Conservation (phyloP, 2,888 invertebrate species). For the Polylopha cassiicola region DNA sequence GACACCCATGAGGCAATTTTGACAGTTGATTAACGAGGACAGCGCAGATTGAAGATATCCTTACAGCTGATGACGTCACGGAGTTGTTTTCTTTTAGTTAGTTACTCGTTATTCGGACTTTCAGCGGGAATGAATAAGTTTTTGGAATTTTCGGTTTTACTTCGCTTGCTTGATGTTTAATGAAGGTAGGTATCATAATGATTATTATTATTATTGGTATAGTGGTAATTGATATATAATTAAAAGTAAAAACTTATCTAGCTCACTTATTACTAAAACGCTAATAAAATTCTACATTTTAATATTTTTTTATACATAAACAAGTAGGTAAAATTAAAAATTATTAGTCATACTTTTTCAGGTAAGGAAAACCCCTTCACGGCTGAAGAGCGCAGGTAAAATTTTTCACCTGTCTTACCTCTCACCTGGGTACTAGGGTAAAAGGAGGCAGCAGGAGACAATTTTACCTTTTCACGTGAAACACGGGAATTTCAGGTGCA, state of each 20-base stretch:
- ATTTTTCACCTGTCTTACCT: conserved; percentile 68
- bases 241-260: too few species aligned
- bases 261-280: too few species aligned
- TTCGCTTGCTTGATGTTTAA: conserved; percentile 23
- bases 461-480: conserved; percentile 45
- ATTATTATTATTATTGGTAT: too few species aligned
- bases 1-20: conserved; percentile 65
- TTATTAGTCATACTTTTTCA: too few species aligned
- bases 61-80: conserved; percentile 4
- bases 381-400: conserved; percentile 43
- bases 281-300: too few species aligned
- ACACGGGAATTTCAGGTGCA: conserved; percentile 42
- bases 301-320: too few species aligned
- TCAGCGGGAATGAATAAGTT: too few species aligned
- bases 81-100: background rate
- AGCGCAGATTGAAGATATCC: conserved; percentile 4
- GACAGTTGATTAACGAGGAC: conserved; percentile 58
- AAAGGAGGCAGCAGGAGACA: conserved; percentile 42
- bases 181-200: too few species aligned
- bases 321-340: too few species aligned
- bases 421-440: conserved; percentile 65
- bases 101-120: background rate
- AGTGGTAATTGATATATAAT: too few species aligned
- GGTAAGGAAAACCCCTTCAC: conserved; percentile 17
- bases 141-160: conserved; percentile 2